These are phyloP conservation scores for Hololepta plana DNA, from an alignment of 2,888 invertebrate species.

Conservation along the genomic window DNA sequence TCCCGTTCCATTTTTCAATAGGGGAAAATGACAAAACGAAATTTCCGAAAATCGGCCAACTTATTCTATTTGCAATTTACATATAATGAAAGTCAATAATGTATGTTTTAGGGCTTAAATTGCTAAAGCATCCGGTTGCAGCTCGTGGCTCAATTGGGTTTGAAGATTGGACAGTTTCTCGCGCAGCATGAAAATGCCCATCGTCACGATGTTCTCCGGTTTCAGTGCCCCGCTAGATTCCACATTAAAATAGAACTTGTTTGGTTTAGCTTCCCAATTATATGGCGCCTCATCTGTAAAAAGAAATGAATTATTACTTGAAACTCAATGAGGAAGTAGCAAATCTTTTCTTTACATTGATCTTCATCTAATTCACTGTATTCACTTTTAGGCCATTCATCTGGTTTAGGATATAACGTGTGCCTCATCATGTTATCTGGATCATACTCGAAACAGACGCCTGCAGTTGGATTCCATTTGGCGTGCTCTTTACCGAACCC, in stretches of 20 bases:
- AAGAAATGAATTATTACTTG: conserved; percentile 3
- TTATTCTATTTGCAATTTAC: too few relatives aligned
- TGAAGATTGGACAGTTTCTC: conserved; percentile 92
- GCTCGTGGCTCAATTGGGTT: conserved; percentile 76
- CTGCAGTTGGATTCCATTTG: conserved; percentile 99
- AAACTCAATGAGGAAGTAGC: too few relatives aligned
- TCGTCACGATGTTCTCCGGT: conserved; percentile 92
- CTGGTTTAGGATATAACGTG: conserved; percentile 87
- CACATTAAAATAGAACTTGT: conserved; percentile 93
- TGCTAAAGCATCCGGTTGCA: conserved; percentile 66
- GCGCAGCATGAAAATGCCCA: conserved; percentile 85
- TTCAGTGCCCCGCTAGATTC: conserved; percentile 88
- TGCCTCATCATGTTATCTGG: conserved; percentile 96
- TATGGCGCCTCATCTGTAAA: conserved; percentile 69
- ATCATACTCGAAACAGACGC: conserved; percentile 98
- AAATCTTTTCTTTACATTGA: conserved; percentile 62
- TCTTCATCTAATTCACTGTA: conserved; percentile 86
- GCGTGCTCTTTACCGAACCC: conserved; percentile 96
- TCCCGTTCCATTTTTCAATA: conserved; percentile 13
- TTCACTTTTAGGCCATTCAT: conserved; percentile 99
- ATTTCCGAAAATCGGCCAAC: too few relatives aligned
- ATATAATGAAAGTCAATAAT: conserved; percentile 4
- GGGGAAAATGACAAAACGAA: too few relatives aligned
- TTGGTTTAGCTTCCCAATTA: conserved; percentile 88
- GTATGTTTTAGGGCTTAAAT: conserved; percentile 31